Conservation (phyloP, 2,113 vertebrate species). For the Potamarius usumacintae region DNA sequence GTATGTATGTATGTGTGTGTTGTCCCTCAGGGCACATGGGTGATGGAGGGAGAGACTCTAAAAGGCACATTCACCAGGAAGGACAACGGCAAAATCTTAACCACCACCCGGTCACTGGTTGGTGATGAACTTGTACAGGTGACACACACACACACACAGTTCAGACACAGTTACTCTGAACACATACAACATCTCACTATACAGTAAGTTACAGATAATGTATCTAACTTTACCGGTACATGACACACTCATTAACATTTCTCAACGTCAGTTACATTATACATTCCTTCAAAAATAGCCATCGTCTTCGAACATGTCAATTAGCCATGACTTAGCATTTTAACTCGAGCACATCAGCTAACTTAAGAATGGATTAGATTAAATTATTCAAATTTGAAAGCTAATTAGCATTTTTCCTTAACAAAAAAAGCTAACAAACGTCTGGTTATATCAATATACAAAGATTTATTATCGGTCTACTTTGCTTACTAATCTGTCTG, state of each 20-base stretch:
- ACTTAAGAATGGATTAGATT: not conserved
- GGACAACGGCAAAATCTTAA: slow-evolving; percentile 86
- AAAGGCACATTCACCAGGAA: slow-evolving; percentile 80
- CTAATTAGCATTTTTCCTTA: not conserved
- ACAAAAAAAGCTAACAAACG: not conserved
- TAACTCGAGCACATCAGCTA: not conserved
- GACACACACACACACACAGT: slow-evolving; percentile 18
- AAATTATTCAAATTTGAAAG: not conserved
- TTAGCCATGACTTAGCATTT: not conserved
- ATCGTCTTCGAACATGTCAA: not conserved
- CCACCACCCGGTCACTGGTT: slow-evolving; percentile 71
- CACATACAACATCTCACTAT: not conserved
- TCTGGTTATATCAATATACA: not conserved
- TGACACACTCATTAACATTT: not conserved
- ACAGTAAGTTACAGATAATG: not conserved
- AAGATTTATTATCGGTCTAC: not conserved
- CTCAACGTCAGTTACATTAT: not conserved
- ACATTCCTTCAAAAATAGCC: not conserved
- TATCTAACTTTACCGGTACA: not conserved
- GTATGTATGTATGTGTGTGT: not conserved
- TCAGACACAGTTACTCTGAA: not conserved
- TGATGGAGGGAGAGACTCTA: slow-evolving; percentile 76
- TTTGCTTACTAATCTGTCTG: not conserved
- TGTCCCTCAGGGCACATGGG: slow-evolving; percentile 80
- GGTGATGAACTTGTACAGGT: slow-evolving; percentile 87